phyloP scores from a whole-genome alignment of 1,140 invertebrate genomes.

The Papilio helenus region DNA sequence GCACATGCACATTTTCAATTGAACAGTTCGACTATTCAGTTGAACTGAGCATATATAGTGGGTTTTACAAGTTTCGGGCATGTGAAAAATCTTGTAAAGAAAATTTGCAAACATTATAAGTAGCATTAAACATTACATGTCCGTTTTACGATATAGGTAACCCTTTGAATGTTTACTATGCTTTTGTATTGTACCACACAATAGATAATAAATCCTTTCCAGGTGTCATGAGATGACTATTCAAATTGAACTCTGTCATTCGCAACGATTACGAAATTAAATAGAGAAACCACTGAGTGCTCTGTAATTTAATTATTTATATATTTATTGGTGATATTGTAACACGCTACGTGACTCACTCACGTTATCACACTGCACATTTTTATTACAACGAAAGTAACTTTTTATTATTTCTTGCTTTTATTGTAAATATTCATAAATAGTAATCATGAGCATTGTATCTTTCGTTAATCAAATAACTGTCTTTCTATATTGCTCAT shows the following conservation, averaged over 20 bases:
- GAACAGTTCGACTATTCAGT: no score
- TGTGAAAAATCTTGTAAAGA: not conserved
- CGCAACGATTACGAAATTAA: conserved; percentile 31
- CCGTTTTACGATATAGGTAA: conserved; percentile 33
- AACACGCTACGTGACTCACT: no score
- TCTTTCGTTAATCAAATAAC: no score
- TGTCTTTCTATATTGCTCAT: no score
- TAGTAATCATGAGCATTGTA: no score
- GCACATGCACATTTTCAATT: no score
- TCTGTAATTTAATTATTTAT: not conserved
- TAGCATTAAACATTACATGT: conserved; percentile 1
- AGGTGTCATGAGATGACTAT: conserved; percentile 29
- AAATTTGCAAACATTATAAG: not conserved
- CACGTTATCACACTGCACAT: no score
- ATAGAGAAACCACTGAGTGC: conserved; percentile 6
- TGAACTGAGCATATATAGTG: no score
- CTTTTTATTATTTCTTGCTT: no score
- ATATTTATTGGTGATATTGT: not conserved
- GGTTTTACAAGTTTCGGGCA: no score
- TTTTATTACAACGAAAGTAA: no score
- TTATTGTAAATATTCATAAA: no score
- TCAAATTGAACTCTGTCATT: conserved; percentile 9
- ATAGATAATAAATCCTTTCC: conserved; percentile 37
- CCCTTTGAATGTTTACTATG: conserved; percentile 34
- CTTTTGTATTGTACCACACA: conserved; percentile 36